phyloP scores from a whole-genome alignment of 2,113 vertebrate species.

The Nibea albiflora region DNA sequence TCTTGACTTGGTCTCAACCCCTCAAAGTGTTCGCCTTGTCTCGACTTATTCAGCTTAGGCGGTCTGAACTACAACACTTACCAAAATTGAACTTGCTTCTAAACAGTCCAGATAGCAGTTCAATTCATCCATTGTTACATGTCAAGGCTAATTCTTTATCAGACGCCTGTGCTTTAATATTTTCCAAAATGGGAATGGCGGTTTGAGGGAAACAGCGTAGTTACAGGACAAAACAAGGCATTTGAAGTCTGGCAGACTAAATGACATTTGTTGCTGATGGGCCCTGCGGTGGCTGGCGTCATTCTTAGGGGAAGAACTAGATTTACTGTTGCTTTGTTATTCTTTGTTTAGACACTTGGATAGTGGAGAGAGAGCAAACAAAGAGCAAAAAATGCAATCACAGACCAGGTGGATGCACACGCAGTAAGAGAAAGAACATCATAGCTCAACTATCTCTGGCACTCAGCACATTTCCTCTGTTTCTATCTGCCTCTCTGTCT shows the following conservation, averaged over 20 bases:
- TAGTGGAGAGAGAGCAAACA: constrained; percentile 25
- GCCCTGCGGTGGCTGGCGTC: constrained; percentile 33
- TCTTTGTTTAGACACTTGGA: constrained; percentile 44
- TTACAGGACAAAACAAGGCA: constrained; percentile 24
- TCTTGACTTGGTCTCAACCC: no score
- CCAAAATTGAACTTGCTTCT: no score
- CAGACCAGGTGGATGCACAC: neutral
- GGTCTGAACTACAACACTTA: no score
- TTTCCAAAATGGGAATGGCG: constrained; percentile 31
- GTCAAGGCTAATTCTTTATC: neutral
- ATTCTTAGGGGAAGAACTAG: constrained; percentile 11
- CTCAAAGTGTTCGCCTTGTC: no score
- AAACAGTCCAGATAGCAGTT: neutral
- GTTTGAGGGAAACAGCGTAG: constrained; percentile 6
- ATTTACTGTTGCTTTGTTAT: constrained; percentile 30
- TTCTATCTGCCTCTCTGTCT: neutral
- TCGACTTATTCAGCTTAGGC: no score
- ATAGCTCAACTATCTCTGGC: neutral
- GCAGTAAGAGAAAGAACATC: neutral
- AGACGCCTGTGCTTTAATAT: neutral
- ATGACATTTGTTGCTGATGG: constrained; percentile 56
- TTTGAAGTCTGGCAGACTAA: no score
- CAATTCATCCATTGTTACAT: neutral
- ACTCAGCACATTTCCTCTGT: constrained; percentile 3
- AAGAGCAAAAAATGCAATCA: constrained; percentile 1